Evolutionary conservation across 2,797 vertebrate species (phyloP), one percentile per base, ranked within the genome.

Genomic region (Coregonus suidteri): DNA sequence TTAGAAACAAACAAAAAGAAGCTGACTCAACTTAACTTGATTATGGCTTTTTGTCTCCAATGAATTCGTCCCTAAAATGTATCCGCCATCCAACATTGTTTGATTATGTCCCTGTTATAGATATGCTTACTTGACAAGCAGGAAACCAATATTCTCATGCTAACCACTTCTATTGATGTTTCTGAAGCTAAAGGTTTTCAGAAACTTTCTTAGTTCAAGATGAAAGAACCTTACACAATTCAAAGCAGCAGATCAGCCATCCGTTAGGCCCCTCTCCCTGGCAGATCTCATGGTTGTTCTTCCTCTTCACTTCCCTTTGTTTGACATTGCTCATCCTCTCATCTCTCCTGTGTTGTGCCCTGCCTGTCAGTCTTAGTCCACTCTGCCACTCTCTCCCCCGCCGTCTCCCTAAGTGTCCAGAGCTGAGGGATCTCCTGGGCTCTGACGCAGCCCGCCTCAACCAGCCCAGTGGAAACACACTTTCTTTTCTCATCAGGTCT

Each of bases 221-320:
- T 81, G 77, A 82, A 65, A 78, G 73, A 83, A 80, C 73, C 74
- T 67, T 78, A 74, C 66, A 30, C 5, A n/a, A 64, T 25, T 25
- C 7, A 64, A 25, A 64, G 56, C 67, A 7, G 67, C 37, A 69
- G n/a, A 70, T 35, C 9, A 25, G 56, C n/a, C n/a, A 3, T 11
- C 6, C 2, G 3, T 64, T 64, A 64, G 20, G 0, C 59, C n/a
- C 14, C 67, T 37, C 16, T 69, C 18, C 15, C 31, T 7, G 67
- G 16, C 15, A 35, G 13, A 69, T 16, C 18, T 35, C 18, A 47
- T 47, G 18, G 16, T 35, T 11, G 68, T 31, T 31, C 18, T 18
- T 13, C 18, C 16, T 68, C 31, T 68, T 35, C 41, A 47, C 13
- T 35, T 69, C 65, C 13, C 35, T 69, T 70, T 47, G 68, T 69